phyloP scores from a whole-genome alignment of 1,140 invertebrate species.

The Chlorops oryzae region DNA sequence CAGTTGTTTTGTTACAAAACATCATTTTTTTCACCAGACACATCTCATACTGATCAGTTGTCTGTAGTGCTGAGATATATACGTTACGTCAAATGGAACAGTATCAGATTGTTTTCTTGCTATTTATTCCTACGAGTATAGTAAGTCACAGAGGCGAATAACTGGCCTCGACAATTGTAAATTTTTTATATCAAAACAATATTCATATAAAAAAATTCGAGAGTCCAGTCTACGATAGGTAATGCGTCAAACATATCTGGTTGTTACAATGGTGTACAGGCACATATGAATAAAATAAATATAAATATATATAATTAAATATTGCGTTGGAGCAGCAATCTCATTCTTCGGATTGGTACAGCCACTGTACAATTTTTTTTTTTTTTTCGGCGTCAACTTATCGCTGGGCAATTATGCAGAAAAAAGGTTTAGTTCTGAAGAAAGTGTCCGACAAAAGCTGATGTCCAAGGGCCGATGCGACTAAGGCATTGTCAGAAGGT shows the following conservation, averaged over 20 bases:
- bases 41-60: slow-evolving; percentile 38
- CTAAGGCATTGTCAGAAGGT: not conserved
- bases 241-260: no score
- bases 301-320: no score
- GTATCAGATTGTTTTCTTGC: slow-evolving; percentile 26
- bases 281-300: no score
- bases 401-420: not conserved
- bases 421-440: not conserved
- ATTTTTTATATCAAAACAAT: slow-evolving; percentile 19
- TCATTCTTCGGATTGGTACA: slow-evolving; percentile 21
- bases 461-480: not conserved
- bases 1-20: no score
- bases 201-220: slow-evolving; percentile 17
- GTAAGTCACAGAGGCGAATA: slow-evolving; percentile 23
- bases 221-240: no score
- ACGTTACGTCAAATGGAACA: slow-evolving; percentile 19
- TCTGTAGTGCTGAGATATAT: slow-evolving; percentile 32
- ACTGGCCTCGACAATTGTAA: slow-evolving; percentile 17
- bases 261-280: no score
- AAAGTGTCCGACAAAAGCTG: not conserved
- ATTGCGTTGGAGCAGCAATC: slow-evolving; percentile 15
- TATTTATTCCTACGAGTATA: slow-evolving; percentile 24
- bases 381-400: not conserved
- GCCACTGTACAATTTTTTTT: slow-evolving; percentile 13
- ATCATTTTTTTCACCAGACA: no score